Evolutionary conservation across 2,113 vertebrate species (phyloP), one percentile per base, ranked within the genome.

Genomic region (Amphilophus citrinellus): DNA sequence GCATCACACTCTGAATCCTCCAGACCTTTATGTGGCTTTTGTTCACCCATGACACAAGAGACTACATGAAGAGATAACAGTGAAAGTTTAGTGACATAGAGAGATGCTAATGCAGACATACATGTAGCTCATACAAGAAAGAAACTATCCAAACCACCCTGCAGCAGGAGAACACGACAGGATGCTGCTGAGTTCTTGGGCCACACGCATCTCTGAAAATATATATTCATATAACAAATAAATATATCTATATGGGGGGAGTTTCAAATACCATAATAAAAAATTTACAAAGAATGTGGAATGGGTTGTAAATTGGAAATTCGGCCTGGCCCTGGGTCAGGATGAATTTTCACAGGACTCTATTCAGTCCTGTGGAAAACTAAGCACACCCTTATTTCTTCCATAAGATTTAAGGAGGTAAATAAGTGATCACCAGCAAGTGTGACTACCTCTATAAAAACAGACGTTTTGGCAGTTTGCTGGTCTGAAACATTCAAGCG

Each of bases 1-100:
- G 88, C 91, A 90, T 87, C 86, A 82, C 63, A 84, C 79, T 76
- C 75, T 84, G 57, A 92, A 91, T 92, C 85, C 84, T 62, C 80
- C 61, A 88, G 90, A 87, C 90, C 88, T 93, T 94, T 76, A 89
- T 63, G 84, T 86, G 84, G 87, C 88, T 89, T 91, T 91, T 88
- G 75, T 91, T 92, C 75, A 85, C 79, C 86, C 78, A 39, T 42
- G 71, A 93, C 80, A 89, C 83, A 85, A 84, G 76, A 61, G 63
- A 79, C 82, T 79, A 80, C 44, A 59, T 44, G 77, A 77, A 58
- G 75, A 83, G 75, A 86, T 62, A 92, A 89, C 81, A 86, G 79
- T 71, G 77, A 81, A 83, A 85, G 66, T 71, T 89, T 87, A 63
- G 44, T 50, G 22, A 87, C 75, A 82, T 73, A 87, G 75, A 84